Evolutionary conservation across 1,140 invertebrate genomes (phyloP).

Genomic region (Drosophila simulans): DNA sequence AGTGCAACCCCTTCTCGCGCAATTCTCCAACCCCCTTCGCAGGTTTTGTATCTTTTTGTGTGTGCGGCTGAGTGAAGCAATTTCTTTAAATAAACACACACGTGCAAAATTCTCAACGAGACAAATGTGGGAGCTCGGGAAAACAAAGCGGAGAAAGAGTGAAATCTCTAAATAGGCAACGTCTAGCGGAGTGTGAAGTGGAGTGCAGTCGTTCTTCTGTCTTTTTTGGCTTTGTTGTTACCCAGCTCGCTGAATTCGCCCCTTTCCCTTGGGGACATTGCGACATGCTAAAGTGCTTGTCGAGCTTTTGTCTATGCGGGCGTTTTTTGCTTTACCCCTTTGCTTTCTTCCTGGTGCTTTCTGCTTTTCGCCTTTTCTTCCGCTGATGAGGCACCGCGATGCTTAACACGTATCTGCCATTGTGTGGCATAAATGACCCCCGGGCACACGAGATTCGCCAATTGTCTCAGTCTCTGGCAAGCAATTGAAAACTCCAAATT

Average conservation of each 20-base stretch:
- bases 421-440: slow-evolving; percentile 72
- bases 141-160: slow-evolving; percentile 31
- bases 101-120: slow-evolving; percentile 65
- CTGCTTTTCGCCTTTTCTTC: slow-evolving; percentile 8
- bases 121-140: slow-evolving; percentile 42
- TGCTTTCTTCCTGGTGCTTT: slow-evolving; percentile 32
- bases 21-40: neutral
- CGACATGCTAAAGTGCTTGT: slow-evolving; percentile 83
- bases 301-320: slow-evolving; percentile 71
- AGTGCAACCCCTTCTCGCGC: slow-evolving; percentile 10
- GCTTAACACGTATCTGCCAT: slow-evolving; percentile 79
- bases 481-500: slow-evolving; percentile 63
- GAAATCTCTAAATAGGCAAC: slow-evolving; percentile 73
- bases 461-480: slow-evolving; percentile 34
- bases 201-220: slow-evolving; percentile 44
- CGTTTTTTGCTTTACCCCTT: slow-evolving; percentile 26
- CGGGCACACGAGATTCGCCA: slow-evolving; percentile 41
- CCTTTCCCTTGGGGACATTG: slow-evolving; percentile 34
- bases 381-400: slow-evolving; percentile 51
- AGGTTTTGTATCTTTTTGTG: slow-evolving; percentile 24
- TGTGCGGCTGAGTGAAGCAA: slow-evolving; percentile 63
- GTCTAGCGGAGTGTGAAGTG: slow-evolving; percentile 51
- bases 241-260: slow-evolving; percentile 9
- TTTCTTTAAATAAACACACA: slow-evolving; percentile 84
- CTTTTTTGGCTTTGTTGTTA: slow-evolving; percentile 57